Evolutionary conservation across 2,888 invertebrate genomes (phyloP), one percentile per base, ranked within the genome.

Genomic region (Pimpla rufipes): DNA sequence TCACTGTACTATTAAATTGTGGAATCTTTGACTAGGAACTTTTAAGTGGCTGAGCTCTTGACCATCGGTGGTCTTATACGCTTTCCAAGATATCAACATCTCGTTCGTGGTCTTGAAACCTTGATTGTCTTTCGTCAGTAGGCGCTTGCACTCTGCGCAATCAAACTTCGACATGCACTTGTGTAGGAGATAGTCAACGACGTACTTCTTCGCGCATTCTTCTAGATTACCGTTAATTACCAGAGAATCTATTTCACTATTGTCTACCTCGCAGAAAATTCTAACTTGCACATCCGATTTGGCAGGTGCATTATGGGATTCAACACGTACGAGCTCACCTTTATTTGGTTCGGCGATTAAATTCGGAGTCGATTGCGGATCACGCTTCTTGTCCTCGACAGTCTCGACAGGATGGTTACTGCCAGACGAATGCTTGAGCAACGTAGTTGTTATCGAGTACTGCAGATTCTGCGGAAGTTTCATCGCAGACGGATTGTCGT

Each of bases 401-500:
- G 42, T 6, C 42, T 42, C 42, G 42, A 42, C 13, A 42, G 6
- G 11, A 42, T 4, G 42, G 42, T 42, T 42, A n/a, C n/a, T n/a
- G n/a, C n/a, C n/a, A n/a, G n/a, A n/a, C n/a, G n/a, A n/a, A n/a
- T n/a, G n/a, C n/a, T n/a, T n/a, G n/a, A n/a, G n/a, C n/a, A n/a
- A n/a, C n/a, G n/a, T n/a, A n/a, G n/a, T n/a, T n/a, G n/a, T n/a
- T n/a, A n/a, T n/a, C n/a, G n/a, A n/a, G 18, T 85, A 82, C 37
- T 86, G 85, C 4, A 87, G 82, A 73, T 87, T 87, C 7, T 74
- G 66, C 13, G 82, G 55, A 45, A 87, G 76, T 57, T 86, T 81
- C 47, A 70, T 79, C 0, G 85, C 81, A 10, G 82, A 73, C 23
- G 86, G 82, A 82, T 85, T 87, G 42, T 78, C 59, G 59, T 81